Evolutionary conservation across 2,113 vertebrate genomes (phyloP).

Genomic region (Alligator sinensis): DNA sequence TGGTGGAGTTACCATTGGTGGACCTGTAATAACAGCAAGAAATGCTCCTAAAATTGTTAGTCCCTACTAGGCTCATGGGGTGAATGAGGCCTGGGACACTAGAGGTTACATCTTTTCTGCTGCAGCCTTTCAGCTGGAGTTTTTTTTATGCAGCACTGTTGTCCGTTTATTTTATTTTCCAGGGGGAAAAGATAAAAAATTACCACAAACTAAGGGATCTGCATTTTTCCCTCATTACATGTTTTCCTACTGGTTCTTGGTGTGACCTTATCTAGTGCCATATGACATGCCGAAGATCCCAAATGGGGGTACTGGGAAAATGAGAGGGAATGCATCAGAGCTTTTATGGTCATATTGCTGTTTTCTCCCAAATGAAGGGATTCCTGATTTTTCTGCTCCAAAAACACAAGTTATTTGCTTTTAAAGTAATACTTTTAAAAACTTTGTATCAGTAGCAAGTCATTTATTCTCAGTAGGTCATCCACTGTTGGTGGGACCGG

Average conservation of each 20-base stretch:
- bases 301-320: not conserved
- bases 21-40: not conserved
- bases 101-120: not conserved
- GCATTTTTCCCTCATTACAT: not conserved
- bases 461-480: not conserved
- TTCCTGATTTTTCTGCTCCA: not conserved
- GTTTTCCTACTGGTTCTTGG: not conserved
- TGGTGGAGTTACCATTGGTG: not conserved
- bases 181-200: not conserved
- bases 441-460: not conserved
- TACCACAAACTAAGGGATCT: not conserved
- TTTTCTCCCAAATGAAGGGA: not conserved
- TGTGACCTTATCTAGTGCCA: not conserved
- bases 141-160: not conserved
- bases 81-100: not conserved
- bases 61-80: not conserved
- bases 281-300: not conserved
- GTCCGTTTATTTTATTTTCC: not conserved
- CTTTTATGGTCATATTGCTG: not conserved
- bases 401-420: not conserved
- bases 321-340: not conserved
- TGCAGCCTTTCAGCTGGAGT: not conserved
- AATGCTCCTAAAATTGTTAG: not conserved
- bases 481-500: not conserved
- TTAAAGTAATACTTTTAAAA: not conserved